Base-by-base conservation (phyloP, 2,888 invertebrate genomes). In the Schizaphis graminum region DNA sequence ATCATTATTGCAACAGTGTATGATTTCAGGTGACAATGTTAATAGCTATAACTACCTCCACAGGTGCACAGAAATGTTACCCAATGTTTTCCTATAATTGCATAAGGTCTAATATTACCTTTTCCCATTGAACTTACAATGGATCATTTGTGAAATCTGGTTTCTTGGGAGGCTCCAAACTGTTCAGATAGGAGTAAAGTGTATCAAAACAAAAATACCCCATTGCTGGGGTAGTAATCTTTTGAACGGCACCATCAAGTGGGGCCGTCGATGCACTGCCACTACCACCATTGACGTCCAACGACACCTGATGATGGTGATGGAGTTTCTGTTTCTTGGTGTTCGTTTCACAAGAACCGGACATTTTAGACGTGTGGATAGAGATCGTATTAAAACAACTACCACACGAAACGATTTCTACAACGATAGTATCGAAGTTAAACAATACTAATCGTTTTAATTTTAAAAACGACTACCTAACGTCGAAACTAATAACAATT, bases 171-270 rank as follows among this genome's bases (percentile, higher is more conserved):
- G 98, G 98, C 95, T 99, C 98, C 96, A 98, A 97, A 96, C 98
- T 98, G 96, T 99, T 98, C 95, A 99, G 97, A 96, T 99, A 98
- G 96, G 98, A 97, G 96, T 99, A 98, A 95, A 99, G 97, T 95
- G 99, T 99, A 96, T 99, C 99, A 97, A 99, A 99, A 97, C 99
- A 99, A 97, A 98, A 99, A 97, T 98, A 98, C 96, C 99, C 99
- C 99, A 99, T 99, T 96, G 99, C 99, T 95, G 98, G 98, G 96
- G 97, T 97, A 95, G 98, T 98, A 95, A 99, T 98, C 96, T 96
- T 96, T 94, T 96, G 96, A 86, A 92, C 47, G 13, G 88, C 85
- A 87, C 94, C 94, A 44, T 94, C 94, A n/a, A 88, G 91, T 41
- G 93, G 92, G 90, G 94, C 94, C 67, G 94, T 94, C 3, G 95